phyloP scores from a whole-genome alignment of 2,113 vertebrate species.

The Muntiacus muntjak region DNA sequence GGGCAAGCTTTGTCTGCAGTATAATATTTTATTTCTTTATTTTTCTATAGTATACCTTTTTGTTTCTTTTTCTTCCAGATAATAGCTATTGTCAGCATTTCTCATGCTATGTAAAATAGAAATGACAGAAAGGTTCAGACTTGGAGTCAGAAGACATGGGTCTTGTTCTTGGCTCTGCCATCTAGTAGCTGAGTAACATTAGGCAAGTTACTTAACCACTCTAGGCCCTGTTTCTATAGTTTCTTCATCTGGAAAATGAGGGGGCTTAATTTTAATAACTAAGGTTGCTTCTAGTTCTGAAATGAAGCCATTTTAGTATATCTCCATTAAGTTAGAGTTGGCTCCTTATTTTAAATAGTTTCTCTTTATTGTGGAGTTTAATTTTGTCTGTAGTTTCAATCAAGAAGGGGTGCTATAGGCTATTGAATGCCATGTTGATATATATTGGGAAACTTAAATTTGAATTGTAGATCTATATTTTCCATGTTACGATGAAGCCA shows the following conservation, averaged over 20 bases:
- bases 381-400: constrained; percentile 23
- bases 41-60: not conserved
- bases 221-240: not conserved
- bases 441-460: not conserved
- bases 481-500: not conserved
- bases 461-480: not conserved
- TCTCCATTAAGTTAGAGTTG: not conserved
- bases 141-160: not conserved
- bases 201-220: not conserved
- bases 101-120: not conserved
- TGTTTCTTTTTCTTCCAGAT: not conserved
- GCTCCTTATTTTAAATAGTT: not conserved
- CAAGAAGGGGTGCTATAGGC: not conserved
- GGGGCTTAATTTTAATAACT: not conserved
- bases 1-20: not conserved
- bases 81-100: not conserved
- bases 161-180: not conserved
- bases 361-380: not conserved
- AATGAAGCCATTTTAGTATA: not conserved
- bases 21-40: not conserved
- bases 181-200: not conserved
- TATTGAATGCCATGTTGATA: not conserved
- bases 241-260: not conserved
- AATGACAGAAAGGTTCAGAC: not conserved
- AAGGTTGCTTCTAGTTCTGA: constrained; percentile 8